Base-by-base conservation (phyloP, 2,888 invertebrate species). In the Thecocarcelia acutangulata region DNA sequence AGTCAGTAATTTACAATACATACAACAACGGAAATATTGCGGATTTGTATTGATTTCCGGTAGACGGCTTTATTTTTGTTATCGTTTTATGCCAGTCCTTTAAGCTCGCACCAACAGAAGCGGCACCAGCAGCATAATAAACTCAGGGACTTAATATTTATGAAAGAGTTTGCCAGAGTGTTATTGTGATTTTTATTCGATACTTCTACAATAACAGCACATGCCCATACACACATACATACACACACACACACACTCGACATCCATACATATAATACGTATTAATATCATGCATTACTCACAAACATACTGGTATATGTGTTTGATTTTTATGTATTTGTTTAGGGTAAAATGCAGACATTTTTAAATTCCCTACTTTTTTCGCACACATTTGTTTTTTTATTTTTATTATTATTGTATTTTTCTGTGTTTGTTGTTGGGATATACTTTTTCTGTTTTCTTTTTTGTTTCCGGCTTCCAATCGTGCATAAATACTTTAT, bases 1-100 rank as follows among this genome's bases (percentile, higher is more conserved):
- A 59, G 56, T 42, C 59, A 15, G 73, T 68, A 59, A 75, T 46
- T 48, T 21, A 69, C 69, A 82, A 82, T 61, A 66, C 78, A 78
- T 70, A 82, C 46, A 74, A 69, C 70, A 82, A 78, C 82, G 82
- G 82, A 82, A 78, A 78, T 82, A 82, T 82, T 82, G 82, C 78
- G 82, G 82, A 82, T 82, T 82, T 82, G 82, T 78, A 82, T 82
- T 82, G 82, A 82, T 82, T 78, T 82, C 82, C 82, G 82, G 82
- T 75, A 82, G 78, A 78, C 78, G 48, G 78, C 74, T 74, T 78
- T 78, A 78, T 68, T 42, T 54, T 46, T 78, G 64, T 82, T 82
- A 82, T 82, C 78, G 78, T 66, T 74, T 44, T 37, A 59, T 61
- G 66, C 66, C 74, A 82, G 78, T 44, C 37, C 68, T 64, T n/a